Percentiles rank a stretch among this genome's conserved stretches.
Conservation (phyloP, 2,113 vertebrate genomes). For the Syrrhaptes paradoxus region DNA sequence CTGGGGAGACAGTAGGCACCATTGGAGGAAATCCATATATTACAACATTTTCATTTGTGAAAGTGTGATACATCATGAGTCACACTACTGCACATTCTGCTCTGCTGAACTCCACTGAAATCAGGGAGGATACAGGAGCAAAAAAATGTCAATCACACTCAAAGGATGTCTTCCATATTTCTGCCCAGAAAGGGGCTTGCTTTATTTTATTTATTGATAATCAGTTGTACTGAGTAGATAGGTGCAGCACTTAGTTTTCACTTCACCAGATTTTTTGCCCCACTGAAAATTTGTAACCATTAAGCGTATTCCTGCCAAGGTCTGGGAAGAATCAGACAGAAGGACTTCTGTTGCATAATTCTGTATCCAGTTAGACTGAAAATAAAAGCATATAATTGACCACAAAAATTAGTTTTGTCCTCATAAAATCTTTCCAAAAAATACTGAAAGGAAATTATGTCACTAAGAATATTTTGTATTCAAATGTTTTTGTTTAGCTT, state of each 20-base stretch:
- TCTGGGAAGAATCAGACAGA: constrained; percentile 71
- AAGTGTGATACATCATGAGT: background rate
- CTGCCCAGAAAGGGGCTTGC: background rate
- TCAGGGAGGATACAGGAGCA: background rate
- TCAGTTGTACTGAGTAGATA: background rate
- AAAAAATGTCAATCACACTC: background rate
- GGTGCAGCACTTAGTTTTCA: constrained; percentile 25
- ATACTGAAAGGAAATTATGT: constrained; percentile 65
- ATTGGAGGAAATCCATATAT: background rate
- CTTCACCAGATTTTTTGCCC: constrained; percentile 7
- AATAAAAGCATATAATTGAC: constrained; percentile 68
- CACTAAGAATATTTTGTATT: constrained; percentile 52
- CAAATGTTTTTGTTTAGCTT: constrained; percentile 61
- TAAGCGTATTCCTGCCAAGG: constrained; percentile 47
- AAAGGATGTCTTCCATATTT: background rate
- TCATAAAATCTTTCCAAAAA: constrained; percentile 65
- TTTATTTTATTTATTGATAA: background rate
- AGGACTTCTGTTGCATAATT: constrained; percentile 63
- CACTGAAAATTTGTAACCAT: constrained; percentile 46
- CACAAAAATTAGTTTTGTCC: constrained; percentile 67
- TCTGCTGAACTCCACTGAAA: background rate
- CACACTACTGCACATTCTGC: background rate
- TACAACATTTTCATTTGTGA: background rate
- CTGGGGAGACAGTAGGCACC: background rate
- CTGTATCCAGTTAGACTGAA: constrained; percentile 56